Evolutionary conservation across 2,797 vertebrate species (phyloP), one percentile per base, ranked within the genome.

Genomic region (Novumbra hubbsi): DNA sequence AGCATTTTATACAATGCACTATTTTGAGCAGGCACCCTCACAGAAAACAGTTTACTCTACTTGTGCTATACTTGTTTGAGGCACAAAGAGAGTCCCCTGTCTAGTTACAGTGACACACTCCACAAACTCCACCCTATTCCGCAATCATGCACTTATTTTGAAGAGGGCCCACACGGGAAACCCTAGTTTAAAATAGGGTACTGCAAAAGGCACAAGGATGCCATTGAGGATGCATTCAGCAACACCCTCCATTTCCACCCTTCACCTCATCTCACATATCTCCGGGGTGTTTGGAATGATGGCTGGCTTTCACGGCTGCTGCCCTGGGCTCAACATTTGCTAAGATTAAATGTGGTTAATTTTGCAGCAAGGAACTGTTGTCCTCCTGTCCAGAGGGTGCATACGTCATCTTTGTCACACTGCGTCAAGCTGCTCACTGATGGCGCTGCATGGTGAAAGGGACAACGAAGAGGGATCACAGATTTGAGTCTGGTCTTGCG

Each of bases 221-320:
- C 21, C 55, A 57, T 57, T 57, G 3, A 21, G 55, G 17, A 21
- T n/a, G n/a, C 55, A 24, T 7, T 11, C 55, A 57, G 21, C 17
- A 7, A n/a, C n/a, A 21, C 52, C 52, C 41, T 41, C 41, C 41
- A 41, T 41, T 8, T 11, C 41, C 5, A 45, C 9, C 41, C 41
- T 45, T 45, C 41, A 11, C 41, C 41, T 45, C 55, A 57, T 57
- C 55, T 57, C 52, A 17, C 49, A 16, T 6, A 52, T 2, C 49
- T n/a, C 84, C 81, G 68, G 79, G 71, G 67, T 72, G 74, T 62
- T 38, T 45, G 66, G 72, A 74, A 74, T 81, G 78, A 79, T 8
- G 17, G 6, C 64, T 34, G 28, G 15, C 24, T 19, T 21, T 17
- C 24, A 9, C 34, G 2, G 17, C 34, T 17, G 49, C 34, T 7